Evolutionary conservation across 2,797 vertebrate species (phyloP).

Genomic region (Galago senegalensis): DNA sequence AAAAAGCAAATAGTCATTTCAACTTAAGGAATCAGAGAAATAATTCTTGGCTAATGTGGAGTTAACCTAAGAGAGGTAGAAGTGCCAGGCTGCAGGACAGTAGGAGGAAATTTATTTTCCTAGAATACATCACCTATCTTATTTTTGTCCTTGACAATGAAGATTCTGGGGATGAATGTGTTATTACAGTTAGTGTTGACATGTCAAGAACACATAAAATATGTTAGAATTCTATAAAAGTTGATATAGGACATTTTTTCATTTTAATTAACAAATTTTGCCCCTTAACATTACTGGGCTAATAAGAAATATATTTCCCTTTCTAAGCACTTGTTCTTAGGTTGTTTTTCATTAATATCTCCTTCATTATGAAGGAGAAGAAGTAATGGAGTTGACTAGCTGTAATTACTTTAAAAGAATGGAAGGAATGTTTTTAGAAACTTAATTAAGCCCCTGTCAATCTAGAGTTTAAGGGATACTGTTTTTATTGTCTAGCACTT

Average conservation of each 20-base stretch:
- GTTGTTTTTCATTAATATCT: conserved; percentile 75
- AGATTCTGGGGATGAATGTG: conserved; percentile 18
- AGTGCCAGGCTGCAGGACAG: not conserved
- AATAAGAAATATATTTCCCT: conserved; percentile 51
- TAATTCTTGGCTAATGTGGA: not conserved
- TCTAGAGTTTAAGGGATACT: conserved; percentile 63
- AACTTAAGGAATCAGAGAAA: not conserved
- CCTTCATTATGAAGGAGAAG: conserved; percentile 63
- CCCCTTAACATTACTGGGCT: not conserved
- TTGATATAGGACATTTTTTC: not conserved
- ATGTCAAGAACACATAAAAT: not conserved
- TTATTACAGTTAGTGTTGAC: not conserved
- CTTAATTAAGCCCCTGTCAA: conserved; percentile 75
- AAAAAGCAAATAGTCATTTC: not conserved
- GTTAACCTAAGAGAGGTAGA: not conserved
- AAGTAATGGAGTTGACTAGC: conserved; percentile 57
- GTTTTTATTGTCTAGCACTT: conserved; percentile 64
- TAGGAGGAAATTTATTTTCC: not conserved
- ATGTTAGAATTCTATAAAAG: not conserved
- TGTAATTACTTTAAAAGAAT: conserved; percentile 78
- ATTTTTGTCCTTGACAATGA: not conserved
- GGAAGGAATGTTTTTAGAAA: conserved; percentile 80
- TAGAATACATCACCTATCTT: not conserved
- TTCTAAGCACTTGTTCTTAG: conserved; percentile 51
- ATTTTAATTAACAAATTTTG: conserved; percentile 50